Evolutionary conservation across 92 coral and sea anemone genomes (phyloP).

Genomic region (Palythoa heliodiscus): DNA sequence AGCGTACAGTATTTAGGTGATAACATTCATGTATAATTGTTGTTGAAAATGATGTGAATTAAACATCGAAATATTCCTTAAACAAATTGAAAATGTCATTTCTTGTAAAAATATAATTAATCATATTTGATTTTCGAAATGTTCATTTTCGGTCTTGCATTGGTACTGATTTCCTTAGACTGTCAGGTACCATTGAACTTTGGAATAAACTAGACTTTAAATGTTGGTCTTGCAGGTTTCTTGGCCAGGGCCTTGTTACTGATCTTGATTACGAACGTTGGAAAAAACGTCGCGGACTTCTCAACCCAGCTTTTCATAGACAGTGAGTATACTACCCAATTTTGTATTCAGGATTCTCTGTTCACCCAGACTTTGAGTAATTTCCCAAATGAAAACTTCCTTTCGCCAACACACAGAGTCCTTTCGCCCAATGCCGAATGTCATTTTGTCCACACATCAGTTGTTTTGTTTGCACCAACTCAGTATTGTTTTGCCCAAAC

Average conservation of each 20-base stretch:
- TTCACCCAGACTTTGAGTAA: background rate
- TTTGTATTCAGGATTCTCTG: background rate
- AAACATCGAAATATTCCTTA: no score
- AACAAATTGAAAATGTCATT: no score
- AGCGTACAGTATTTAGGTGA: no score
- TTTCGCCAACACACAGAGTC: background rate
- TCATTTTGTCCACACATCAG: background rate
- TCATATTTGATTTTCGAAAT: no score
- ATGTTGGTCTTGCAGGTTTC: constrained; percentile 17
- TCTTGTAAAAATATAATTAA: no score
- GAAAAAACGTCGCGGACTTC: constrained; percentile 10
- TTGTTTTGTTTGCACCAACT: background rate
- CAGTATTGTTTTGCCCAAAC: no score
- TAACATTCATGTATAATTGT: no score
- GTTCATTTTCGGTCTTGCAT: no score
- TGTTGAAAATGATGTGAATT: no score
- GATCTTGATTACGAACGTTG: constrained; percentile 7
- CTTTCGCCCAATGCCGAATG: background rate
- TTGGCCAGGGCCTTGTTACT: constrained; percentile 29
- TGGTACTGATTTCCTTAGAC: no score
- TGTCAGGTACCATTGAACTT: no score
- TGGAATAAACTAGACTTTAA: background rate
- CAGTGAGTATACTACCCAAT: constrained; percentile 7
- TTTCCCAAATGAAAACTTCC: background rate
- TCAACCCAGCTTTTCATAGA: constrained; percentile 35